Evolutionary conservation across 2,797 vertebrate genomes (phyloP).

Genomic region (Sus cebifrons): DNA sequence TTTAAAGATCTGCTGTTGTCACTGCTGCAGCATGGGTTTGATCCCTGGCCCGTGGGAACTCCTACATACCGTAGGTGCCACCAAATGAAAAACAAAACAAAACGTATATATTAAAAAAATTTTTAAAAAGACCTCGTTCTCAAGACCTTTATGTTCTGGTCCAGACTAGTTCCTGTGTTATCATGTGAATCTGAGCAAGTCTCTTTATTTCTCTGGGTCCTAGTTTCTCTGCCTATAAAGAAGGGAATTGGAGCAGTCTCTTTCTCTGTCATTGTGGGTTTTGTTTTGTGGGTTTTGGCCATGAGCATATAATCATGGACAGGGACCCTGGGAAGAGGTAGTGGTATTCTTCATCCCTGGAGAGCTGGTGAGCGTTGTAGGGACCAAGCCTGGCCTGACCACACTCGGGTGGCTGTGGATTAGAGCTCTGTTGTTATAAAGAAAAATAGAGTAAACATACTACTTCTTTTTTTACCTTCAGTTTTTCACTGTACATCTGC

Average conservation of each 20-base stretch:
- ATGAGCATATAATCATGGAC: background rate
- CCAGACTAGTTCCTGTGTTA: background rate
- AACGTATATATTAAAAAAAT: no score
- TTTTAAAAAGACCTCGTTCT: background rate
- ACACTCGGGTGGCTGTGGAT: background rate
- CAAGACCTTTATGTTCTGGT: background rate
- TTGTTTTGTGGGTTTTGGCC: background rate
- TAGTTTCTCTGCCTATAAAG: background rate
- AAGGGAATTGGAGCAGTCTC: background rate
- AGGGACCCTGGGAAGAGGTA: background rate
- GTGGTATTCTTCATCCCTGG: background rate
- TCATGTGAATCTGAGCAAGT: background rate
- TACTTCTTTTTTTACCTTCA: slow-evolving; percentile 51
- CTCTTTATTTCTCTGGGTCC: slow-evolving; percentile 1
- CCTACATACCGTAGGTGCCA: no score
- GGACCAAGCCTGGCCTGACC: background rate
- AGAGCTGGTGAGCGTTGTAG: background rate
- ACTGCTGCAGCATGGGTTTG: no score
- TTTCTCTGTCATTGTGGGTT: background rate
- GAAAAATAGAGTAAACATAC: background rate
- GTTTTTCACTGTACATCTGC: slow-evolving; percentile 2
- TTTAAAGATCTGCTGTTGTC: no score
- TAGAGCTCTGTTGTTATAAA: background rate
- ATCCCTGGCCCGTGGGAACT: no score
- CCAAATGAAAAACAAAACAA: no score